Conservation (phyloP, 2,797 vertebrate species). For the Alca torda region DNA sequence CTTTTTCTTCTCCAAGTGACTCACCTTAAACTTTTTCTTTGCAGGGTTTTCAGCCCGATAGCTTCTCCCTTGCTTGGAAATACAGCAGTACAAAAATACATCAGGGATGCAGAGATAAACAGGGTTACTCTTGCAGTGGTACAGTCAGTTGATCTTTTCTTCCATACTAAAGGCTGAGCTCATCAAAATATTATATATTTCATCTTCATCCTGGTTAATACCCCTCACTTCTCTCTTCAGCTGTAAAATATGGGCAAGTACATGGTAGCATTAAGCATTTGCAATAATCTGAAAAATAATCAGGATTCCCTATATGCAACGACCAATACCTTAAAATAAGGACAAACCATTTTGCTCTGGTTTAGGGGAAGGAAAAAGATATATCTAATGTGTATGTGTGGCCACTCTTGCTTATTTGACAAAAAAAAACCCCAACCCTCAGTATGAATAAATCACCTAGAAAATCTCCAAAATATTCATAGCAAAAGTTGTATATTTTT, state of each 20-base stretch:
- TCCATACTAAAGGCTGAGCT: neutral
- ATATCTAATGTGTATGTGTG: too few relatives aligned
- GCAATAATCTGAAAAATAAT: neutral
- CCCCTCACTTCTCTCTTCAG: neutral
- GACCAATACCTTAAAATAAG: neutral
- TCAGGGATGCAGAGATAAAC: neutral
- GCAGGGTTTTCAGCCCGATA: neutral
- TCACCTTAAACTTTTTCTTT: slow-evolving; percentile 1
- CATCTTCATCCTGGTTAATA: neutral
- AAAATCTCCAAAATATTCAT: neutral
- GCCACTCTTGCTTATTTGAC: fast-evolving
- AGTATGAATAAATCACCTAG: neutral
- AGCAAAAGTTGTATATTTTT: neutral
- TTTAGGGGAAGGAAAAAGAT: neutral
- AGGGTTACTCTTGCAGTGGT: neutral
- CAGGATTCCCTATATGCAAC: neutral
- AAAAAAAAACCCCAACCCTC: neutral
- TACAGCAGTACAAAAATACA: neutral
- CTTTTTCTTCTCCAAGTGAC: neutral
- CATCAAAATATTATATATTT: neutral
- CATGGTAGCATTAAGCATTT: neutral
- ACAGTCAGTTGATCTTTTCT: neutral
- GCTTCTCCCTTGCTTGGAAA: neutral
- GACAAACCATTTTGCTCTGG: neutral
- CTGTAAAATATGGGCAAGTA: neutral